Conservation (phyloP, 2,113 vertebrate genomes). For the Bos indicus region DNA sequence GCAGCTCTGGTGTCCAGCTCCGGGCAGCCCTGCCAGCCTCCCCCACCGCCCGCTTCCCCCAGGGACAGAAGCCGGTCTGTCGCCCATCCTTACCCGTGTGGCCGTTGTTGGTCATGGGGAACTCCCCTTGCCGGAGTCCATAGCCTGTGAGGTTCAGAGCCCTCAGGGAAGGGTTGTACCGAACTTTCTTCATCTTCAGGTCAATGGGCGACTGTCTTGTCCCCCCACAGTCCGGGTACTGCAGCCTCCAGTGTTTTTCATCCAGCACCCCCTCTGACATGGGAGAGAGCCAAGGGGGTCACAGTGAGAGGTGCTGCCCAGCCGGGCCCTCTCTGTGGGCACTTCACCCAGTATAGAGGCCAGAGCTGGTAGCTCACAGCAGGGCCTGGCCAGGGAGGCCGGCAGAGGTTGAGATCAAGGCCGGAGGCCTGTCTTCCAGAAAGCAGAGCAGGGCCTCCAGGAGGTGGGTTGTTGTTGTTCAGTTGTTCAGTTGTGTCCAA, state of each 20-base stretch:
- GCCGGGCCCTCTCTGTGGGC: fast-evolving
- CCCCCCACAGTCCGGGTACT: slow-evolving; percentile 83
- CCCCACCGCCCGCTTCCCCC: fast-evolving
- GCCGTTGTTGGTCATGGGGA: slow-evolving; percentile 90
- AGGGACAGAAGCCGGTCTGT: neutral
- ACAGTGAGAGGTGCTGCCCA: neutral
- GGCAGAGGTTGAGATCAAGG: neutral
- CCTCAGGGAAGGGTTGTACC: slow-evolving; percentile 77
- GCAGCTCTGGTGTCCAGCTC: fast-evolving
- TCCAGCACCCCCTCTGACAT: slow-evolving; percentile 82
- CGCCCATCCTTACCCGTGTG: slow-evolving; percentile 84
- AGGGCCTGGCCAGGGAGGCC: neutral
- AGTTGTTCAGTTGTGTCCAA: neutral
- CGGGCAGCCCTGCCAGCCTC: neutral
- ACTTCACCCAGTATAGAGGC: neutral
- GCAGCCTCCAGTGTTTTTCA: slow-evolving; percentile 84
- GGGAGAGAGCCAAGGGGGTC: neutral
- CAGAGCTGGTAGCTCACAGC: neutral
- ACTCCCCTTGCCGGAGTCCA: slow-evolving; percentile 50
- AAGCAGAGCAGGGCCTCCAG: neutral
- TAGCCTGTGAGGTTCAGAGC: slow-evolving; percentile 84
- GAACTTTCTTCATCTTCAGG: slow-evolving; percentile 83
- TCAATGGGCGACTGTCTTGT: slow-evolving; percentile 89
- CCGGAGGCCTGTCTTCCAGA: neutral
- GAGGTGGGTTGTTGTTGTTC: neutral